Conservation (phyloP, 2,113 vertebrate species). For the Mirza zaza region DNA sequence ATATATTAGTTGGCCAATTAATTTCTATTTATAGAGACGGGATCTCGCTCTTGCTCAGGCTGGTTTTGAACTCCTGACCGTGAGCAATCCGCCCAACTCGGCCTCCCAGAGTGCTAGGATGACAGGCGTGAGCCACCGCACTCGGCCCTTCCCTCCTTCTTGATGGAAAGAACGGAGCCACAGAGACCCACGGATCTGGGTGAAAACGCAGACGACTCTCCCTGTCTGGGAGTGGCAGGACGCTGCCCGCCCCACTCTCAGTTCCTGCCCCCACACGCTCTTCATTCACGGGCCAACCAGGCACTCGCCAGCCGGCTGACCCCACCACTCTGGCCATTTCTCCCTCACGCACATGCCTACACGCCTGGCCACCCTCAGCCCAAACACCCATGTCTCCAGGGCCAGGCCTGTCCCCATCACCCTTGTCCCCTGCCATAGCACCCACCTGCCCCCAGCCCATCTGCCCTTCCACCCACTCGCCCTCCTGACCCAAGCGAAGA, state of each 20-base stretch:
- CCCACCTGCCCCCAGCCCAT: not conserved
- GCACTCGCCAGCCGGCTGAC: not conserved
- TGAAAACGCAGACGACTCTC: not conserved
- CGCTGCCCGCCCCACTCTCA: rapidly evolving
- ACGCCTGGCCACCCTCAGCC: not conserved
- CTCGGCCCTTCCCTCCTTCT: not conserved
- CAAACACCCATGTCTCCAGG: not conserved
- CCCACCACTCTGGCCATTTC: not conserved
- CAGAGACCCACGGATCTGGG: not conserved
- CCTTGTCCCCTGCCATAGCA: not conserved
- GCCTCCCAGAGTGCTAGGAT: too few relatives aligned
- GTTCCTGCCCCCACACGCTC: not conserved
- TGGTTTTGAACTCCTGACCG: too few relatives aligned
- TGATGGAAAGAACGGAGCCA: not conserved
- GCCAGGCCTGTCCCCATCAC: too few relatives aligned
- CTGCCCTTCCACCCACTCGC: not conserved
- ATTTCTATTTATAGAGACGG: too few relatives aligned
- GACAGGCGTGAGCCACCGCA: too few relatives aligned
- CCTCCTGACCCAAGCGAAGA: not conserved
- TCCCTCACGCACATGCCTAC: not conserved
- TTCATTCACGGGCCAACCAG: not conserved
- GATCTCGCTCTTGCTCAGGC: too few relatives aligned
- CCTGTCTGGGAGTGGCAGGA: not conserved
- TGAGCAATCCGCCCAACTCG: too few relatives aligned
- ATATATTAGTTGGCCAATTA: too few relatives aligned